phyloP scores from a whole-genome alignment of 2,888 invertebrate species.

The Ophioninae sp. region DNA sequence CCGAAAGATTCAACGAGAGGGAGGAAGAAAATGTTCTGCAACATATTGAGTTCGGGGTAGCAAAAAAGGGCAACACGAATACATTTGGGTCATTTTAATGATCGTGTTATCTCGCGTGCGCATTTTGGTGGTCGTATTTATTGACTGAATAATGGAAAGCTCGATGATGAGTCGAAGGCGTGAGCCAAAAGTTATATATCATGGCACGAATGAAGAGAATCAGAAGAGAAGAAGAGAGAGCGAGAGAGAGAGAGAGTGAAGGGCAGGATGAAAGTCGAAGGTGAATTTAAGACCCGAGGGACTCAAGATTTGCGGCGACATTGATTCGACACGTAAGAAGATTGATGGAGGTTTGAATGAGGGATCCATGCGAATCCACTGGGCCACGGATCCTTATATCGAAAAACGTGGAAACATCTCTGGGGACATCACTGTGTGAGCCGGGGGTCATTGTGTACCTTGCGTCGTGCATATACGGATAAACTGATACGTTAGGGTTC shows the following conservation, averaged over 20 bases:
- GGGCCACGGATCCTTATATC: neutral
- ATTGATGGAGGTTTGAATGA: constrained; percentile 59
- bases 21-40: constrained; percentile 10
- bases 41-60: neutral
- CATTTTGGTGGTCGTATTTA: constrained; percentile 47
- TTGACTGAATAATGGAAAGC: constrained; percentile 60
- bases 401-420: neutral
- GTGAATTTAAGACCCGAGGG: constrained; percentile 55
- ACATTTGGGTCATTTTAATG: constrained; percentile 18
- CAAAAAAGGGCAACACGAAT: constrained; percentile 16
- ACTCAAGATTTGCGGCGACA: constrained; percentile 61
- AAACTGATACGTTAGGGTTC: neutral
- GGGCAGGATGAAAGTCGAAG: constrained; percentile 24
- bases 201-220: neutral
- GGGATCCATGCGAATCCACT: constrained; percentile 31
- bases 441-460: neutral
- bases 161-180: constrained; percentile 32
- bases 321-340: constrained; percentile 64
- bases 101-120: neutral
- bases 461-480: neutral
- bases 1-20: no score
- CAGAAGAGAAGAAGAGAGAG: constrained; percentile 17
- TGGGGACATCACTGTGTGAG: neutral
- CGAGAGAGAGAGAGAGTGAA: constrained; percentile 14
- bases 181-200: constrained; percentile 18